Conservation (phyloP, 2,888 invertebrate genomes). For the Ormia ochracea region DNA sequence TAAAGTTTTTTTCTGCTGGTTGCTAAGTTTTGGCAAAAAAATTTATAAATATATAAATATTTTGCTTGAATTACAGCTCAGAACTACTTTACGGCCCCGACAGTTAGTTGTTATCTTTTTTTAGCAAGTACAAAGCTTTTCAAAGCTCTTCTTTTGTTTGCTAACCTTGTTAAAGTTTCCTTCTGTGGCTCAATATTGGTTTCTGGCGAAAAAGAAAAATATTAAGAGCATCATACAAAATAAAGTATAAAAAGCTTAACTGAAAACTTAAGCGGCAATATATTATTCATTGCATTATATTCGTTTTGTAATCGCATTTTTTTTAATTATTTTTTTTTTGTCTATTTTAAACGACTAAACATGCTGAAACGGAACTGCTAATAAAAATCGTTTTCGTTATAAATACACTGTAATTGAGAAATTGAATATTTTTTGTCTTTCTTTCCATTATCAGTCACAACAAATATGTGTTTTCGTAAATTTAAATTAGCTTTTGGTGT, state of each 20-base stretch:
- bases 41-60: too few relatives aligned
- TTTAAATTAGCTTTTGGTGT: background rate
- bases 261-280: background rate
- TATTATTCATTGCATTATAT: background rate
- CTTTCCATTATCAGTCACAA: background rate
- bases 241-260: constrained; percentile 8
- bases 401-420: too few relatives aligned
- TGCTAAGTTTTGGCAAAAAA: too few relatives aligned
- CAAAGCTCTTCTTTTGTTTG: too few relatives aligned
- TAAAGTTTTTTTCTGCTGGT: too few relatives aligned
- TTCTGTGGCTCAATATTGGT: background rate
- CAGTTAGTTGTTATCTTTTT: too few relatives aligned
- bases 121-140: too few relatives aligned
- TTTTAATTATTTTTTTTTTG: too few relatives aligned
- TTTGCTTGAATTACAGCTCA: too few relatives aligned
- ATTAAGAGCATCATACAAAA: constrained; percentile 16
- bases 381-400: too few relatives aligned
- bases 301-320: background rate
- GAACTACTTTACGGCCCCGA: too few relatives aligned
- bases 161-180: background rate
- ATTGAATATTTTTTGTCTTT: background rate
- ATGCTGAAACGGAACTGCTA: constrained; percentile 9
- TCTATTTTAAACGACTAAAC: background rate
- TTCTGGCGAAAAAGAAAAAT: background rate
- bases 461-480: background rate